Percentiles rank a stretch among this genome's conserved stretches.
Evolutionary conservation across 92 coral and sea anemone species (phyloP).

Genomic region (Actinostola sp.): DNA sequence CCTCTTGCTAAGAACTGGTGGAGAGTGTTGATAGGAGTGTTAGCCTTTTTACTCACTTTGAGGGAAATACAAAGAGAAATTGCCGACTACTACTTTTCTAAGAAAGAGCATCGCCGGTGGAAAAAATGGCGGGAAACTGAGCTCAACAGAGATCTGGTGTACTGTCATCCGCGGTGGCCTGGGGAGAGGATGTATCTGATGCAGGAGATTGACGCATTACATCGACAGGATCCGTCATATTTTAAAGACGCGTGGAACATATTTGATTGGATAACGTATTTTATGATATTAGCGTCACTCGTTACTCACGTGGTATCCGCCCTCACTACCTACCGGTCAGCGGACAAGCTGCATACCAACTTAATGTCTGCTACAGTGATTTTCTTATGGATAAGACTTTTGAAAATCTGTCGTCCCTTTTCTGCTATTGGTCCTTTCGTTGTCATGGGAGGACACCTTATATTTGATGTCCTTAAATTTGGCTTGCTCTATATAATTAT

Average conservation of each 20-base stretch:
- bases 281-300: slow-evolving; percentile 65
- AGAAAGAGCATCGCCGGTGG: slow-evolving; percentile 86
- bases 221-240: slow-evolving; percentile 73
- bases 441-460: slow-evolving; percentile 89
- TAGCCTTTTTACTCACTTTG: slow-evolving; percentile 73
- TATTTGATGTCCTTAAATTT: slow-evolving; percentile 83
- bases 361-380: slow-evolving; percentile 79
- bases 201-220: slow-evolving; percentile 84
- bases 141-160: slow-evolving; percentile 76
- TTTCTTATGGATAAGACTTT: slow-evolving; percentile 80
- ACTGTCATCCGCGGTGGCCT: slow-evolving; percentile 99
- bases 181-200: slow-evolving; percentile 90
- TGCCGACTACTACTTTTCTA: slow-evolving; percentile 71
- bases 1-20: slow-evolving; percentile 84
- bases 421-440: slow-evolving; percentile 93
- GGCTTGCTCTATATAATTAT: slow-evolving; percentile 79
- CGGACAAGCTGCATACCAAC: slow-evolving; percentile 58
- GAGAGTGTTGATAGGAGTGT: slow-evolving; percentile 63
- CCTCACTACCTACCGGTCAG: slow-evolving; percentile 38
- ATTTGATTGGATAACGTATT: slow-evolving; percentile 85
- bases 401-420: slow-evolving; percentile 93
- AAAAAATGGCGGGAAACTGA: slow-evolving; percentile 86
- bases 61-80: slow-evolving; percentile 83
- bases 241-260: slow-evolving; percentile 92
- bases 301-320: slow-evolving; percentile 71